These are phyloP conservation scores for Micromys minutus DNA, from an alignment of 2,113 vertebrate species.

Conservation along the genomic window DNA sequence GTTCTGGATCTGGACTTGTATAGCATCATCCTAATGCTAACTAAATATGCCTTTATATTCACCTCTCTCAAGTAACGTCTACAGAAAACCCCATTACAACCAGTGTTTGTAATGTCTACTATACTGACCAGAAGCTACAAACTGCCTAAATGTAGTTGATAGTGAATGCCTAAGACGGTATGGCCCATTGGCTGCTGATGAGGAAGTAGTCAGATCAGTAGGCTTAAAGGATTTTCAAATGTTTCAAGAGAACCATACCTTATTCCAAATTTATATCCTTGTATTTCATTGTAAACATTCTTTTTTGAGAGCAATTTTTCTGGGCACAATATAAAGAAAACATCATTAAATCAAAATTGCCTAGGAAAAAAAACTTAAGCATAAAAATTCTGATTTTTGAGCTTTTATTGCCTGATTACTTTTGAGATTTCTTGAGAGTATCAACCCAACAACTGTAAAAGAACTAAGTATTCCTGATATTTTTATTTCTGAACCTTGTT, in stretches of 20 bases:
- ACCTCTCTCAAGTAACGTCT: conserved; percentile 78
- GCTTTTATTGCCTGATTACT: not conserved
- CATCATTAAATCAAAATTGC: not conserved
- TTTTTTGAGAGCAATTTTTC: not conserved
- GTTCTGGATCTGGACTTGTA: conserved; percentile 72
- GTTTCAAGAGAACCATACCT: conserved; percentile 74
- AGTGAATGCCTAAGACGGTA: conserved; percentile 75
- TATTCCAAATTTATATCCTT: conserved; percentile 82
- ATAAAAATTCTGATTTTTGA: not conserved
- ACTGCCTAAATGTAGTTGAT: conserved; percentile 75
- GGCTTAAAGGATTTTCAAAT: conserved; percentile 78
- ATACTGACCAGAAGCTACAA: conserved; percentile 79
- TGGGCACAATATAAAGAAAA: not conserved
- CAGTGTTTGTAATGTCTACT: conserved; percentile 74
- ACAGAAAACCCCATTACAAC: conserved; percentile 80
- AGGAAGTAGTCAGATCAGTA: conserved; percentile 69
- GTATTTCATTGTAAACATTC: too few species aligned
- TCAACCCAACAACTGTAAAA: not conserved
- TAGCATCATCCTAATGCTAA: conserved; percentile 76
- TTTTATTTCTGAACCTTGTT: not conserved
- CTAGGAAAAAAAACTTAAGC: too few species aligned
- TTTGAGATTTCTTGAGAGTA: conserved; percentile 43
- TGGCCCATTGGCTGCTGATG: conserved; percentile 64
- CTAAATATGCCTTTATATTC: conserved; percentile 78
- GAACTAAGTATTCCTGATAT: not conserved